phyloP scores from a whole-genome alignment of 1,140 invertebrate genomes.

The Diplogasteroides magnus region DNA sequence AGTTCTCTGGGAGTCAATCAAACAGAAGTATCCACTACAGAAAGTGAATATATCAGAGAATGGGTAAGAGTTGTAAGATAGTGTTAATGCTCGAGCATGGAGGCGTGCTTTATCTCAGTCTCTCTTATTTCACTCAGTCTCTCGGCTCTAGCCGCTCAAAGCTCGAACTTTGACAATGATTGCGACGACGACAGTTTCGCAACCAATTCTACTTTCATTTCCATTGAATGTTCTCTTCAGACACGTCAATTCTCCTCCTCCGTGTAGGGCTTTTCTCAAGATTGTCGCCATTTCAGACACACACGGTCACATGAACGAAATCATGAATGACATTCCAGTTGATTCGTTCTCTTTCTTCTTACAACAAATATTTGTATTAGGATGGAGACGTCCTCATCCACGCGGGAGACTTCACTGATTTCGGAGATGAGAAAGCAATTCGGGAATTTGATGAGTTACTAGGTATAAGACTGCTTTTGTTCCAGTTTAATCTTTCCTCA shows the following conservation, averaged over 20 bases:
- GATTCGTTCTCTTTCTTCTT: background rate
- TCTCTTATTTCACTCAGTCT: background rate
- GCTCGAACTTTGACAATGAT: background rate
- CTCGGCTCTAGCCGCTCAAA: background rate
- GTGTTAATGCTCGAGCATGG: no score
- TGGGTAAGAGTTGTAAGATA: no score
- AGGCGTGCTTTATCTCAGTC: no score
- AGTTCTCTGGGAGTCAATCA: background rate
- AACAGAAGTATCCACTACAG: background rate
- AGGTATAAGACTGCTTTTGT: slow-evolving; percentile 20
- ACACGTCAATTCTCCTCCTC: background rate
- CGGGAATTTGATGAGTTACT: slow-evolving; percentile 67
- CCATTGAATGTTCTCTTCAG: background rate
- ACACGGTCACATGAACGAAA: background rate
- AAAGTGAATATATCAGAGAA: background rate
- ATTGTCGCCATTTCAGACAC: background rate
- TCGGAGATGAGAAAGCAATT: slow-evolving; percentile 70
- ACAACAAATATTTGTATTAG: background rate
- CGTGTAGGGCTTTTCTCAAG: background rate
- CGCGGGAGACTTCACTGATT: slow-evolving; percentile 78
- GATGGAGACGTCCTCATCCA: slow-evolving; percentile 78
- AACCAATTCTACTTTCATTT: no score
- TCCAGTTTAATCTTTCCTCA: slow-evolving; percentile 45
- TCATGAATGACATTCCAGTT: background rate
- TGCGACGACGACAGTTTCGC: no score